These are phyloP conservation scores for Psilanteris sp. DNA, from an alignment of 1,140 invertebrate genomes.

Conservation along the genomic window DNA sequence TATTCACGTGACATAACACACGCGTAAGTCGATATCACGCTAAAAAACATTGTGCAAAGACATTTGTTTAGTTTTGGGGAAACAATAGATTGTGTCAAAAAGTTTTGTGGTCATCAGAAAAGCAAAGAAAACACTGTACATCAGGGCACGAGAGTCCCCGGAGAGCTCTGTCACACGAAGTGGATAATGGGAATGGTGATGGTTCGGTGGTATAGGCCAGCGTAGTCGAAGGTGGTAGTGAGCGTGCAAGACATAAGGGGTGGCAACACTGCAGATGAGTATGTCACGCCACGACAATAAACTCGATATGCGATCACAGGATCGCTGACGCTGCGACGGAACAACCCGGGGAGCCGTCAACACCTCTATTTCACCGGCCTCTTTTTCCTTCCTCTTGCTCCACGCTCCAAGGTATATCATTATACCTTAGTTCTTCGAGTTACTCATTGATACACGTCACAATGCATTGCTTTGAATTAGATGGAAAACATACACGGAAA, in stretches of 20 bases:
- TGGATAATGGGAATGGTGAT: conserved; percentile 77
- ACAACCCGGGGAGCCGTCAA: conserved; percentile 78
- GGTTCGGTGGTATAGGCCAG: conserved; percentile 63
- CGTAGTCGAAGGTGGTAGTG: conserved; percentile 60
- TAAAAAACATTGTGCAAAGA: not conserved
- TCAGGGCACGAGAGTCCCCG: conserved; percentile 65
- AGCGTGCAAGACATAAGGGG: conserved; percentile 59
- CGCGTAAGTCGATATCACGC: too few species aligned
- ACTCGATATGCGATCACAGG: conserved; percentile 75
- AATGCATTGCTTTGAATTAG: conserved; percentile 11
- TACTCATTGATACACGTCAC: conserved; percentile 41
- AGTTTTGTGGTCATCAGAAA: conserved; percentile 59
- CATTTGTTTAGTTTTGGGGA: not conserved
- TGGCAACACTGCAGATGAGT: conserved; percentile 72
- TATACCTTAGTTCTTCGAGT: conserved; percentile 40
- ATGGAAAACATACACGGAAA: too few species aligned
- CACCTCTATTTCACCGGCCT: conserved; percentile 70
- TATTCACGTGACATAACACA: too few species aligned
- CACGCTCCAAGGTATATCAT: conserved; percentile 11
- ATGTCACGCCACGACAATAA: conserved; percentile 78
- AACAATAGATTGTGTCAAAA: conserved; percentile 24
- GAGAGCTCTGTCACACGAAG: conserved; percentile 77
- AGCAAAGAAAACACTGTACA: conserved; percentile 58
- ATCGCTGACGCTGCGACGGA: conserved; percentile 75
- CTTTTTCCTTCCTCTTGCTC: conserved; percentile 45